Base-by-base conservation (phyloP, 2,113 vertebrate species). In the Ceyx cyanopectus region DNA sequence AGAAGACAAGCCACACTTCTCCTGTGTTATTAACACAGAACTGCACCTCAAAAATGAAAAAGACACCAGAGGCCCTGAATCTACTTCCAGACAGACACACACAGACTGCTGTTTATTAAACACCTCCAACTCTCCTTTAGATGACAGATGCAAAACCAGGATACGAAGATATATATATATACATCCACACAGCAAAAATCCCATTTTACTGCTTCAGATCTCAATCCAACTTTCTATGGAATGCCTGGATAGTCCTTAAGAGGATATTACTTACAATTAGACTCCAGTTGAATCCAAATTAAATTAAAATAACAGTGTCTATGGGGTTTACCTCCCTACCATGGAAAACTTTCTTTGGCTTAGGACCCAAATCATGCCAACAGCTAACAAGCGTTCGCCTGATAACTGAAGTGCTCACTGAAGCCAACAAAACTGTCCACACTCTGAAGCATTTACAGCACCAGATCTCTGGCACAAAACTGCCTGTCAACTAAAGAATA, bases 1-100 rank as follows among this genome's bases (percentile, higher is more conserved):
- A 97, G 97, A 97, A 98, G 96, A 97, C 98, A 98, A 98, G 98
- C 97, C 98, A 98, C 98, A 98, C 97, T 98, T 97, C 96, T 95
- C 83, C 77, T 94, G 41, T 93, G 65, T 94, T 95, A 97, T 97
- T 96, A 98, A 97, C 97, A 93, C 92, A 97, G 95, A 96, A 92
- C 80, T 94, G 95, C 91, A 97, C 96, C 97, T 97, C 95, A 95
- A 81, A 93, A 94, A 83, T 81, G 46, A 29, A 18, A 63, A 43
- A 68, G 62, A 63, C 58, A 85, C 41, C 67, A 80, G 76, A 81
- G 30, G 43, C 77, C 80, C 91, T 43, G 48, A 78, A 63, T 60
- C 61, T 68, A 46, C 67, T 85, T 93, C 41, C 83, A 88, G 89
- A 80, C 81, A 92, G 66, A 72, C 10, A 41, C 24, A 94, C 15